Conservation (phyloP, 2,888 invertebrate species). For the Rotaria magnacalcarata region DNA sequence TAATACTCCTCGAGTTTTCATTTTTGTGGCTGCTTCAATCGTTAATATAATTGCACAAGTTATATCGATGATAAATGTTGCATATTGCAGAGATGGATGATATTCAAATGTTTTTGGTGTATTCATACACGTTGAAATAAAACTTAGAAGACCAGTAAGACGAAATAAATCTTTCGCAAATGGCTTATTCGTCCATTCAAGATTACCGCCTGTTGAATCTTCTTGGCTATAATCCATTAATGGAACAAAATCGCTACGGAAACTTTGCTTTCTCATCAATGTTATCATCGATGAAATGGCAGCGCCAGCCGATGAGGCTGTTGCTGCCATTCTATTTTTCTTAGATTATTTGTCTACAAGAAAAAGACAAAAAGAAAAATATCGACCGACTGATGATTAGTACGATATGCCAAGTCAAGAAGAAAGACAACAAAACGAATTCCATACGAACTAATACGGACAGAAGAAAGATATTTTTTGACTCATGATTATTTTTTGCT, state of each 20-base stretch:
- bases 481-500: not conserved
- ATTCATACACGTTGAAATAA: constrained; percentile 91
- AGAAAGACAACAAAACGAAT: not conserved
- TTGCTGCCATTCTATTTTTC: constrained; percentile 2
- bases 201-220: constrained; percentile 23
- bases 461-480: not conserved
- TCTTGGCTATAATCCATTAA: constrained; percentile 33
- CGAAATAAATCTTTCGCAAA: constrained; percentile 39
- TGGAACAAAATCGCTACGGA: constrained; percentile 24
- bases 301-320: constrained; percentile 34
- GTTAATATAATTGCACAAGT: constrained; percentile 86
- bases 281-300: constrained; percentile 31
- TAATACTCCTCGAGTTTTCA: constrained; percentile 82
- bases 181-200: constrained; percentile 45
- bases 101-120: constrained; percentile 83
- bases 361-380: not conserved
- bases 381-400: not conserved
- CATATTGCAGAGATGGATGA: constrained; percentile 76
- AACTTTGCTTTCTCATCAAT: constrained; percentile 33
- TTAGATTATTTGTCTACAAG: constrained; percentile 1
- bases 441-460: not conserved
- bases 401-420: not conserved
- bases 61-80: constrained; percentile 84
- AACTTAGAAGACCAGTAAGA: constrained; percentile 71
- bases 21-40: constrained; percentile 96